phyloP scores from a whole-genome alignment of 2,797 vertebrate genomes.

The Coregonus suidteri region DNA sequence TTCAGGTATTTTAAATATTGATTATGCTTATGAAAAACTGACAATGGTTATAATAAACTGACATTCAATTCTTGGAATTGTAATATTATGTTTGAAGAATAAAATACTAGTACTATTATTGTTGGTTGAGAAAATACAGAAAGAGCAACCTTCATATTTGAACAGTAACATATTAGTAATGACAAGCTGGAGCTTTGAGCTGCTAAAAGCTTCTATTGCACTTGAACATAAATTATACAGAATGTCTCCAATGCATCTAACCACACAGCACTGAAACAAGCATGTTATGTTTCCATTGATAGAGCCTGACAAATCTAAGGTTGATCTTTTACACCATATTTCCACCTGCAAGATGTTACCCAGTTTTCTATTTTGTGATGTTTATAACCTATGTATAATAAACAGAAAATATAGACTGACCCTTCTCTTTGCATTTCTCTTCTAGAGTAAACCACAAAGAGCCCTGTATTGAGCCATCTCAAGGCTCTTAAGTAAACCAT shows the following conservation, averaged over 20 bases:
- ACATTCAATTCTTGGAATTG: slow-evolving; percentile 68
- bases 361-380: slow-evolving; percentile 78
- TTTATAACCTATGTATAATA: slow-evolving; percentile 78
- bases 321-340: slow-evolving; percentile 65
- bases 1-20: slow-evolving; percentile 75
- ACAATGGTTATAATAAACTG: slow-evolving; percentile 58
- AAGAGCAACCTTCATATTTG: slow-evolving; percentile 56
- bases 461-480: slow-evolving; percentile 2
- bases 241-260: slow-evolving; percentile 54
- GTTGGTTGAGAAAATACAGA: slow-evolving; percentile 52
- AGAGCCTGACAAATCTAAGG: slow-evolving; percentile 63
- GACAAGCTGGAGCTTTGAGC: slow-evolving; percentile 51
- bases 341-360: slow-evolving; percentile 66
- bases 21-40: slow-evolving; percentile 63
- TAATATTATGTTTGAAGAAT: slow-evolving; percentile 57
- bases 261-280: slow-evolving; percentile 54
- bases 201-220: slow-evolving; percentile 67
- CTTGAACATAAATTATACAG: slow-evolving; percentile 57
- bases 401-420: slow-evolving; percentile 68
- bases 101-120: slow-evolving; percentile 51
- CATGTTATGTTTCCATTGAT: slow-evolving; percentile 57
- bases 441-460: background rate
- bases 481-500: background rate
- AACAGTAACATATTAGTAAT: slow-evolving; percentile 61
- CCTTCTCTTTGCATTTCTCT: slow-evolving; percentile 42